Base-by-base conservation (phyloP, 2,113 vertebrate species). In the Podarcis raffonei region DNA sequence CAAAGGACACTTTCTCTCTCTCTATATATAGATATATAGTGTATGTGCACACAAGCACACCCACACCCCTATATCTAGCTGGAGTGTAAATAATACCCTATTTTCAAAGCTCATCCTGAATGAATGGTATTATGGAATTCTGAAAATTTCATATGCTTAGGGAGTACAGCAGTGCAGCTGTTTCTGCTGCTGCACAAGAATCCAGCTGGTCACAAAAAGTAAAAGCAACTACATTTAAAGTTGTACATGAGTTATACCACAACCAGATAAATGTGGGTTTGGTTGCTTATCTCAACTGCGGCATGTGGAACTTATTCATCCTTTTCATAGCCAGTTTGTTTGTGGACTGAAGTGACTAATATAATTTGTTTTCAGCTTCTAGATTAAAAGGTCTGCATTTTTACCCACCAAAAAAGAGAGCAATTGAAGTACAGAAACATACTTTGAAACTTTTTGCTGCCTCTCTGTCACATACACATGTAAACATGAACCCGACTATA, bases 131-230 rank as follows among this genome's bases (percentile, higher is more conserved):
- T 92, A 92, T 90, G 82, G 62, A 89, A 92, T 92, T 92, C 88
- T 93, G 57, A 20, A 78, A 90, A 74, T 87, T 89, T 48, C 89
- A 75, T 87, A 83, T 91, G 92, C 77, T 89, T 92, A 88, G 35
- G 89, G 87, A 92, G 6, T 18, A 93, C 48, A 42, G 81, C 74
- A 88, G 75, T 90, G 90, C 94, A 96, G 94, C 94, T 94, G 94
- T 75, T 94, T 91, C 92, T 91, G 91, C 90, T 78, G 76, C 39
- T 78, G 22, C 42, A 48, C 42, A 39, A 78, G 39, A 22, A 27
- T 37, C 76, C 76, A 78, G 20, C 23, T 78, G 39, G 42, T 30
- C 22, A 6, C 42, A 48, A 78, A 48, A 78, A 27, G 39, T 4
- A 78, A 9, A 23, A 76, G 35, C n/a, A 76, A 76, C 23, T 9